phyloP scores from a whole-genome alignment of 2,797 vertebrate species.

The Tamandua tetradactyla region DNA sequence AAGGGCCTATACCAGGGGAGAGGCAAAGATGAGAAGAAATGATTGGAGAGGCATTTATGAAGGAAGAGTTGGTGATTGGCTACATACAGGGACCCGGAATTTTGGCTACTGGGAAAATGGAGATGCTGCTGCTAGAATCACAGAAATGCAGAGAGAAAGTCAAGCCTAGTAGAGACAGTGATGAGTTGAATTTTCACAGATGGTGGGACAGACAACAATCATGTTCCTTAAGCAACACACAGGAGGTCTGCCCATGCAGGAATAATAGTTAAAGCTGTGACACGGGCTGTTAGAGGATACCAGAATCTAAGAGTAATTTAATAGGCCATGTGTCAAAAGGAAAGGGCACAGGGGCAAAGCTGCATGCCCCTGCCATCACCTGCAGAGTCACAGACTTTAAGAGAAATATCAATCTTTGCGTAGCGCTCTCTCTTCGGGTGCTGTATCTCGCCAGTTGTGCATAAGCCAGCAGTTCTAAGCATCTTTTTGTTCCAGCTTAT shows the following conservation, averaged over 20 bases:
- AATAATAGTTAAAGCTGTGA: conserved; percentile 3
- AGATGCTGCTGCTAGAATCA: background rate
- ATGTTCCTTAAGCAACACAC: conserved; percentile 31
- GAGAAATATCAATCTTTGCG: conserved; percentile 91
- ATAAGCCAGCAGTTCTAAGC: conserved; percentile 94
- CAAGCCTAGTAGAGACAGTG: background rate
- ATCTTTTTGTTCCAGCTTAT: conserved; percentile 96
- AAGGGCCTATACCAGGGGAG: background rate
- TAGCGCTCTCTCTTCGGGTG: conserved; percentile 83
- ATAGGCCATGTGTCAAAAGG: background rate
- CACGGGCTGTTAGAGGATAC: background rate
- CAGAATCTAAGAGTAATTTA: background rate
- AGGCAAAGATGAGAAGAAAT: background rate
- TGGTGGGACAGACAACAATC: background rate
- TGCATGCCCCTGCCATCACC: conserved; percentile 83
- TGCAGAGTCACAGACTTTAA: conserved; percentile 96
- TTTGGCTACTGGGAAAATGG: background rate
- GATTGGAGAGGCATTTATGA: background rate
- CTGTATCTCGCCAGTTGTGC: conserved; percentile 87
- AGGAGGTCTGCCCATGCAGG: background rate
- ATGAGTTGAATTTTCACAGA: background rate
- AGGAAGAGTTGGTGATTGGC: background rate
- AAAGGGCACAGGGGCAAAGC: background rate
- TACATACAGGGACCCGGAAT: background rate
- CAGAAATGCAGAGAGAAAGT: background rate